Base-by-base conservation (phyloP, 2,888 invertebrate species). In the Steinernema scapterisci region DNA sequence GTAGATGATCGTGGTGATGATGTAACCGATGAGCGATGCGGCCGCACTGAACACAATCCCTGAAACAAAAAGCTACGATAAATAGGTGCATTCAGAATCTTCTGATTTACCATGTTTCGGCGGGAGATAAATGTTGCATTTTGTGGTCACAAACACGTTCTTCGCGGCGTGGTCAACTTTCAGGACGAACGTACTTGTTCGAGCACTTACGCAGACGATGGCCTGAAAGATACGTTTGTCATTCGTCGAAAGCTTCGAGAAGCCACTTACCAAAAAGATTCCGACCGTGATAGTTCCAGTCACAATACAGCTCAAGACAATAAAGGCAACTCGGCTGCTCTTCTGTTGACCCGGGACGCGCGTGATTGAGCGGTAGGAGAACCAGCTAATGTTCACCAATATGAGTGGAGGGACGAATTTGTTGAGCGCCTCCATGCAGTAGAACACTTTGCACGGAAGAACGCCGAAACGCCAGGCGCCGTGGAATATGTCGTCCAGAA, bases 391-490 rank as follows among this genome's bases (percentile, higher is more conserved):
- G 44, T 79, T 76, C 16, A 81, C 80, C n/a, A 81, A 76, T 16
- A 77, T 77, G 46, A 81, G 63, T 1, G 81, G 81, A 43, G 80
- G 80, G 9, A 81, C 75, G n/a, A 81, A 75, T 48, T 81, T 81
- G 79, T 81, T 81, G 63, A 81, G 75, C 16, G 80, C 75, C 48
- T 81, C 81, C 56, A 80, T 78, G 27, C 74, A 74, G 74, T 80
- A 74, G 74, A 77, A 71, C 38, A 31, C 63, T 38, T 63, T 63
- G 38, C 63, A 63, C 11, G 63, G 7, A 16, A 63, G 7, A 7
- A 63, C 7, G 11, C 80, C 80, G 27, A 78, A 78, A 11, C 79
- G 73, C 80, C 80, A 80, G 38, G 77, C 75, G 11, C 78, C 78
- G 43, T 76, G 72, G 9, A 80, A 54, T 46, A 75, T 74, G 51